These are phyloP conservation scores for Periophthalmus magnuspinnatus DNA, from an alignment of 2,797 vertebrate species.

Conservation along the genomic window DNA sequence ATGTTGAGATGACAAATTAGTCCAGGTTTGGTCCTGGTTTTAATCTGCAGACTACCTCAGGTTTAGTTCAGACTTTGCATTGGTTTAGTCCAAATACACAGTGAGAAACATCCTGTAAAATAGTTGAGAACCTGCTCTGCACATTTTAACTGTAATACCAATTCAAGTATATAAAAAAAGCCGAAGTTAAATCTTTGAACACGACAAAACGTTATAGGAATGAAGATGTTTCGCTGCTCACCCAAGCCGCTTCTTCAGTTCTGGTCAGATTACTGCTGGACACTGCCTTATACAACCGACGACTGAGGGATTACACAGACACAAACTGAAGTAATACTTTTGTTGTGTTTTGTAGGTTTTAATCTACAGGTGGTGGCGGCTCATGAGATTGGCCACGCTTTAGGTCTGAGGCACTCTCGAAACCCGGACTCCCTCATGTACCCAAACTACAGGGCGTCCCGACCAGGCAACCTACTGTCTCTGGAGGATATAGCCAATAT, in stretches of 20 bases:
- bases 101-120: background rate
- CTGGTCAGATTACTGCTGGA: no score
- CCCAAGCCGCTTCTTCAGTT: no score
- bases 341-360: slow-evolving; percentile 65
- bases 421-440: slow-evolving; percentile 80
- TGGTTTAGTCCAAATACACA: background rate
- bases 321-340: background rate
- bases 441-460: slow-evolving; percentile 72
- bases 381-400: slow-evolving; percentile 83
- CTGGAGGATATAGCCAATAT: slow-evolving; percentile 76
- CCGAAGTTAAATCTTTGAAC: no score
- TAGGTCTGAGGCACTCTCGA: slow-evolving; percentile 81
- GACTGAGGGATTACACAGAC: no score
- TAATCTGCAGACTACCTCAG: background rate
- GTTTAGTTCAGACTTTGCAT: background rate
- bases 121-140: background rate
- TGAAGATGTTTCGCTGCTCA: no score
- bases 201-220: no score
- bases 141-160: no score
- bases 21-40: background rate
- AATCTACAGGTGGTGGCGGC: slow-evolving; percentile 78
- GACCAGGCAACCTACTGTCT: slow-evolving; percentile 68
- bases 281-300: no score
- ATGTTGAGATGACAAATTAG: background rate
- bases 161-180: no score